Conservation (phyloP, 2,113 vertebrate genomes). For the Morone chrysops region DNA sequence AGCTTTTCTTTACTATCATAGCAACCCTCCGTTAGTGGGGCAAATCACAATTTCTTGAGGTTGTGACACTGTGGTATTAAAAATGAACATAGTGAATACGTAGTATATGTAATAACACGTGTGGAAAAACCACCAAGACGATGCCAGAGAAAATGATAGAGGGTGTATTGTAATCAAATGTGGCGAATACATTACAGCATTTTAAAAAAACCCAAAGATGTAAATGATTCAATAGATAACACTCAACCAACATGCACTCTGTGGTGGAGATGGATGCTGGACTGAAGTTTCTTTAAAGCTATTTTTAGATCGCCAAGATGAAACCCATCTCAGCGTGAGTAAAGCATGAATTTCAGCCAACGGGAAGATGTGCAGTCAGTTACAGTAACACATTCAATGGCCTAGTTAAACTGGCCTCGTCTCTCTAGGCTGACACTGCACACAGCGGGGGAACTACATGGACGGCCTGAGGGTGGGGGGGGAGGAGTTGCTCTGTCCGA, state of each 20-base stretch:
- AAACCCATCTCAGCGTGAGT: conserved; percentile 68
- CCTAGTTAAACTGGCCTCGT: conserved; percentile 67
- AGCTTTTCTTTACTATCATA: not conserved
- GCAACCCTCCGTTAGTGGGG: not conserved
- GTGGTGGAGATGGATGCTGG: conserved; percentile 13
- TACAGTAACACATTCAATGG: conserved; percentile 71
- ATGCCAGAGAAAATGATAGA: not conserved
- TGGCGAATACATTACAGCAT: not conserved
- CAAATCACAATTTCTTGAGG: not conserved
- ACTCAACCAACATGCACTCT: conserved; percentile 3
- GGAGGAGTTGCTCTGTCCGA: conserved; percentile 16
- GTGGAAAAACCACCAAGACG: not conserved
- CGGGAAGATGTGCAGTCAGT: conserved; percentile 68
- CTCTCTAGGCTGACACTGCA: conserved; percentile 49
- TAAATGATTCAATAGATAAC: not conserved
- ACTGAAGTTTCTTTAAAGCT: conserved; percentile 59
- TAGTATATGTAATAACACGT: not conserved
- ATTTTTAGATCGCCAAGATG: conserved; percentile 78
- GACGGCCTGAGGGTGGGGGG: conserved; percentile 44
- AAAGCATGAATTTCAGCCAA: conserved; percentile 69
- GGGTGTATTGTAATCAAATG: not conserved
- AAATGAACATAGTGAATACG: not conserved
- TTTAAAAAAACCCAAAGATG: not conserved
- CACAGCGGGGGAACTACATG: conserved; percentile 29
- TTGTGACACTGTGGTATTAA: not conserved